Evolutionary conservation across 2,888 invertebrate genomes (phyloP), one percentile per base, ranked within the genome.

Genomic region (Alsophila aescularia): DNA sequence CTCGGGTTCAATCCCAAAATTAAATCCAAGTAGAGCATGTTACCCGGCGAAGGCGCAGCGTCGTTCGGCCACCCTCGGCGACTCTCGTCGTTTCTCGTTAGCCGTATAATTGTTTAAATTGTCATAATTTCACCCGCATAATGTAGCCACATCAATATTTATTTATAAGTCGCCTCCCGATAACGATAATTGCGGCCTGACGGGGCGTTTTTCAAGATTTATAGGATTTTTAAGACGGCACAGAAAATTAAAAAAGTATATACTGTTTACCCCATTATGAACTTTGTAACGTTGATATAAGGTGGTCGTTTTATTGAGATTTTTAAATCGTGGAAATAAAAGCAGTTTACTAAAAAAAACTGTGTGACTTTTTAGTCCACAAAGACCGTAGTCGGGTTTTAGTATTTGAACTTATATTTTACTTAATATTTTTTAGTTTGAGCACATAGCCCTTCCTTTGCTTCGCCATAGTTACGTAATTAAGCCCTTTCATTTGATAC

Each of bases 51-150:
- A n/a, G 1, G 5, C 13, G 10, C 10, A 7, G 47, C 39, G n/a
- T 35, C 51, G 18, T 10, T 13, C 52, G 81, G 71, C 81, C 83
- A 82, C 83, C 83, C 81, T 73, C 69, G 59, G 74, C 72, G 82
- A 57, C 64, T 58, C 66, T 58, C 65, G 24, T 70, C 69, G 70
- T 70, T 76, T 80, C 81, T 83, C 78, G 81, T 81, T 85, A 83
- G 78, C 75, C 68, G 75, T 75, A 75, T 86, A 87, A 88, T 88
- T 87, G 86, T 86, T 84, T 80, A 85, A 87, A 87, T 86, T 85
- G 86, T 85, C 79, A 86, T 85, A 85, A 87, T 84, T 81, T 83
- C 74, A 72, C 82, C 82, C 82, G 83, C 84, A 83, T 85, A 75
- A 79, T 78, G 73, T 72, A 72, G 68, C 74, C 69, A 75, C 81